These are phyloP conservation scores for Ypsolopha sequella DNA, from an alignment of 2,888 invertebrate genomes.

Conservation along the genomic window DNA sequence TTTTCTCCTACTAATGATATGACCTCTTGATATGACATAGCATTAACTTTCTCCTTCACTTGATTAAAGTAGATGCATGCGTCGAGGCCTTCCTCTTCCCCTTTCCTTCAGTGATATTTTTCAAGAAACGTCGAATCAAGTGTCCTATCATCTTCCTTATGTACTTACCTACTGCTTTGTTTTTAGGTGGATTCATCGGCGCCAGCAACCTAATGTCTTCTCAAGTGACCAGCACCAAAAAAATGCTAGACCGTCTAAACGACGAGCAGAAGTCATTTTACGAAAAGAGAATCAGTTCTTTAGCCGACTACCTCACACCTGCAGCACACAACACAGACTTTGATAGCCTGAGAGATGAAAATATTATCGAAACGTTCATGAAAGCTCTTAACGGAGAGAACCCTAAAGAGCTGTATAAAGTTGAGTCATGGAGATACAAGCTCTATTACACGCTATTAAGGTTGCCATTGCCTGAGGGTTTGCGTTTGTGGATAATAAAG, in stretches of 20 bases:
- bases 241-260: constrained; percentile 75
- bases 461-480: constrained; percentile 63
- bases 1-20: too few relatives aligned
- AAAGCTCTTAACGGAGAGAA: constrained; percentile 70
- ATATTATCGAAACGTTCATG: constrained; percentile 73
- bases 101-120: too few relatives aligned
- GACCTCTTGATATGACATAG: too few relatives aligned
- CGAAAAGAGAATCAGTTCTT: constrained; percentile 74
- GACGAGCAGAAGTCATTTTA: constrained; percentile 75
- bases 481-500: constrained; percentile 72
- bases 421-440: constrained; percentile 75
- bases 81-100: too few relatives aligned
- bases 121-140: too few relatives aligned
- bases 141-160: too few relatives aligned
- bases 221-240: constrained; percentile 71
- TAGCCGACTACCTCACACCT: constrained; percentile 70
- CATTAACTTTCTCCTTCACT: too few relatives aligned
- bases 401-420: constrained; percentile 75
- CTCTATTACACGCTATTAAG: constrained; percentile 76
- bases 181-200: constrained; percentile 76
- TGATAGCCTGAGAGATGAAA: constrained; percentile 63
- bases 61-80: too few relatives aligned
- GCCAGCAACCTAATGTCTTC: constrained; percentile 77
- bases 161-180: not conserved
- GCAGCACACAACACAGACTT: constrained; percentile 44